Evolutionary conservation across 2,113 vertebrate genomes (phyloP), one percentile per base, ranked within the genome.

Genomic region (Sphaerodactylus townsendi): DNA sequence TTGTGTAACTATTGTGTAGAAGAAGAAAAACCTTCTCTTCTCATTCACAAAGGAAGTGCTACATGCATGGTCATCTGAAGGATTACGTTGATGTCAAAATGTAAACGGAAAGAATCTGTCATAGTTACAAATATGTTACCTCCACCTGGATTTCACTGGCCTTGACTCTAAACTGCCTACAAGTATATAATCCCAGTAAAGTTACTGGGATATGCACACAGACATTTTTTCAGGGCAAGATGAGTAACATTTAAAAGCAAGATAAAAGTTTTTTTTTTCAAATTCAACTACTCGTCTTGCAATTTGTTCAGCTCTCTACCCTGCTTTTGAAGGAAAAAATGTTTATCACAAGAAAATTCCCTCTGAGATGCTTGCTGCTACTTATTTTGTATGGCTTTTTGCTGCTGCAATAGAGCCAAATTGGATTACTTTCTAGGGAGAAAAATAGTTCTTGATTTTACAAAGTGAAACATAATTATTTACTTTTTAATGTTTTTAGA

Each of bases 371-470:
- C 90, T 86, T 92, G 88, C 90, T 92, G 88, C 91, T 92, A 91
- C 89, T 89, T 90, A 89, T 90, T 94, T 95, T 90, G 92, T 88
- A 91, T 86, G 77, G 33, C 79, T 90, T 88, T 85, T 90, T 84
- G 0, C 71, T 87, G 82, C 48, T 89, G 81, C 72, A 77, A 50
- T 0, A 0, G 33, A 85, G 89, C 91, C 91, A 93, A 90, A 86
- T 93, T 94, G 88, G 86, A 92, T 85, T 81, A 86, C 73, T 84
- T 93, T 92, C 82, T 88, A 90, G 82, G 82, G 85, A 88, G 89
- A 81, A 88, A 89, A 88, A 91, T 82, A 76, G 15, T 33, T 89
- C 80, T 84, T 88, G 66, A 14, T 46, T 87, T 92, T 90, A 48
- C 76, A 91, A 76, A 84, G 72, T 91, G 89, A 90, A 89, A 78